Conservation (phyloP, 1,140 invertebrate species). For the Sycophaga agraensis region DNA sequence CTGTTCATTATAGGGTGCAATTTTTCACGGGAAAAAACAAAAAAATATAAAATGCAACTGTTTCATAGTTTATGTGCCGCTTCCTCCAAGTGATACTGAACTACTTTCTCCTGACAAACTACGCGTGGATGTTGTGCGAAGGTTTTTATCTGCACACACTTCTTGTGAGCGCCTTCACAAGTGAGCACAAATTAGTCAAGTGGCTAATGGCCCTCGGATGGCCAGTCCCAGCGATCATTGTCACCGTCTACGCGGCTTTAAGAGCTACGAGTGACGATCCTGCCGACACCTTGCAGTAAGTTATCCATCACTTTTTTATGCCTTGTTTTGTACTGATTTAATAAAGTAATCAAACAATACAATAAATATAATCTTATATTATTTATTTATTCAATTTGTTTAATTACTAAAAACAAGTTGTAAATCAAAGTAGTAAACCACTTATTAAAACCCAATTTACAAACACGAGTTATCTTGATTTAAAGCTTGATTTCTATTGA, state of each 20-base stretch:
- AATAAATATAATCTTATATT: too few species aligned
- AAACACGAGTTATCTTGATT: too few species aligned
- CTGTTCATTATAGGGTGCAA: too few species aligned
- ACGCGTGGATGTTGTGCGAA: slow-evolving; percentile 94
- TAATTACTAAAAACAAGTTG: too few species aligned
- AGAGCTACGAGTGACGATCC: slow-evolving; percentile 59
- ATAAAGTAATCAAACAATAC: too few species aligned
- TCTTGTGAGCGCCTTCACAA: slow-evolving; percentile 87
- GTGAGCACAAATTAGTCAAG: slow-evolving; percentile 79
- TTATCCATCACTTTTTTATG: too few species aligned
- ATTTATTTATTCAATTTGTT: too few species aligned
- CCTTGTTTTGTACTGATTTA: too few species aligned
- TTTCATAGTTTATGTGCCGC: slow-evolving; percentile 62
- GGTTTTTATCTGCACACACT: slow-evolving; percentile 92
- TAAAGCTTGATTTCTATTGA: too few species aligned
- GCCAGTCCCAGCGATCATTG: slow-evolving; percentile 74
- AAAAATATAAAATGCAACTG: neutral
- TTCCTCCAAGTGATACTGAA: slow-evolving; percentile 81
- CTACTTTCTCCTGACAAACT: slow-evolving; percentile 89
- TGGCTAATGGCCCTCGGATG: slow-evolving; percentile 84
- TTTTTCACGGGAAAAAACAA: too few species aligned
- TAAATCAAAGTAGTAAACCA: too few species aligned
- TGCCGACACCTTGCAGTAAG: slow-evolving; percentile 67
- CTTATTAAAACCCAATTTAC: too few species aligned
- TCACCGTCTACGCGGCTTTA: slow-evolving; percentile 67